Percentiles rank a stretch among this genome's conserved stretches.
These are phyloP conservation scores for Venusia cambrica DNA, from an alignment of 2,888 invertebrate species.

Conservation along the genomic window DNA sequence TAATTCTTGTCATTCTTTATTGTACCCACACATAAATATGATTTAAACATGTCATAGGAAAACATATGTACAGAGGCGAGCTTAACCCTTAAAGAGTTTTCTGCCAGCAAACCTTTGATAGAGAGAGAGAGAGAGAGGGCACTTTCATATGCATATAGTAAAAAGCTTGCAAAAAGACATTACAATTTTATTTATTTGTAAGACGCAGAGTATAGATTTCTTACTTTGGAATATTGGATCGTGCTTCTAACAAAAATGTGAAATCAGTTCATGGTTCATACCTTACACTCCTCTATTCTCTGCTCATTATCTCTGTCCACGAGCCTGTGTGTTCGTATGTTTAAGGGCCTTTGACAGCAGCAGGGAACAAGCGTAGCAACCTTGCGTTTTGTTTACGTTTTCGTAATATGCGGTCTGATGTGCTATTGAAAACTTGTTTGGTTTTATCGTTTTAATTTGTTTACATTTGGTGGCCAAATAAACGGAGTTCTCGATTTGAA, in stretches of 20 bases:
- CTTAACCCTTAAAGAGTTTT: too few relatives aligned
- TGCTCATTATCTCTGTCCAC: slow-evolving; percentile 2
- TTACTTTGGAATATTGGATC: too few relatives aligned
- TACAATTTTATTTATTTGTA: too few relatives aligned
- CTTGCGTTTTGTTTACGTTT: slow-evolving; percentile 20
- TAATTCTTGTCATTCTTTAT: too few relatives aligned
- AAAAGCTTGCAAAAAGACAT: not conserved
- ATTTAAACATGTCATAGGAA: too few relatives aligned
- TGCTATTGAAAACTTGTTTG: slow-evolving; percentile 25
- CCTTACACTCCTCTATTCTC: slow-evolving; percentile 1
- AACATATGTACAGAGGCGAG: too few relatives aligned
- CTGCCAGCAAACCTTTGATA: too few relatives aligned
- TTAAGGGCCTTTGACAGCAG: slow-evolving; percentile 13
- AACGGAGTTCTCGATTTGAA: slow-evolving; percentile 3
- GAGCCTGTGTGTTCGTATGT: slow-evolving; percentile 7
- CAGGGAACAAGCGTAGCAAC: slow-evolving; percentile 13
- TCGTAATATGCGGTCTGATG: slow-evolving; percentile 24
- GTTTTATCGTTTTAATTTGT: slow-evolving; percentile 17
- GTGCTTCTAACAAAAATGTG: too few relatives aligned
- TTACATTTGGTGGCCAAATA: slow-evolving; percentile 8
- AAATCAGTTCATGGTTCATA: too few relatives aligned
- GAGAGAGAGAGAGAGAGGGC: not conserved
- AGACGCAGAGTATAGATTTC: too few relatives aligned
- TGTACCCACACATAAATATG: too few relatives aligned
- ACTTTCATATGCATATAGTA: not conserved